Percentiles rank a stretch among this genome's conserved stretches.
These are phyloP conservation scores for Acanthococcus lagerstroemiae DNA, from an alignment of 2,888 invertebrate genomes.

Conservation along the genomic window DNA sequence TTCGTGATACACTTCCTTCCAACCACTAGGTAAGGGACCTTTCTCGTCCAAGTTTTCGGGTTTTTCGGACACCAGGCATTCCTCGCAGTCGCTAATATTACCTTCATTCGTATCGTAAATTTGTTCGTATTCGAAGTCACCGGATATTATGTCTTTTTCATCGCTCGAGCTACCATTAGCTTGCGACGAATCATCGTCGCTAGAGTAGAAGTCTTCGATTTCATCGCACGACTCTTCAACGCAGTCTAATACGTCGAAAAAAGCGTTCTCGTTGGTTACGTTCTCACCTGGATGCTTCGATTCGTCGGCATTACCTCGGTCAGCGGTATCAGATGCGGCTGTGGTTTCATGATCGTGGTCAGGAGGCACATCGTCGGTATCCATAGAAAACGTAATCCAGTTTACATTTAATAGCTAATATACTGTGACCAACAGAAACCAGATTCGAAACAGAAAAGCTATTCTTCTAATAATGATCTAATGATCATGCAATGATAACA, in stretches of 20 bases:
- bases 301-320: too few species aligned
- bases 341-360: too few species aligned
- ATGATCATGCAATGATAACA: too few species aligned
- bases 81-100: background rate
- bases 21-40: conserved; percentile 42
- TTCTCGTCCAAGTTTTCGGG: conserved; percentile 1
- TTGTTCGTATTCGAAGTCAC: background rate
- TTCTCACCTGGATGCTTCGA: background rate
- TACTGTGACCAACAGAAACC: too few species aligned
- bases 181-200: background rate
- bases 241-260: conserved; percentile 9
- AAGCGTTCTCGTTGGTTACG: background rate
- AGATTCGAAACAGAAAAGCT: too few species aligned
- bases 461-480: too few species aligned
- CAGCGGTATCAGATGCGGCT: too few species aligned
- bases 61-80: conserved; percentile 1
- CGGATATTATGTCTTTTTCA: background rate
- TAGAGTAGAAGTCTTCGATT: background rate
- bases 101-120: background rate
- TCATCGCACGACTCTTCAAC: conserved; percentile 14
- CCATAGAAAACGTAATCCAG: too few species aligned
- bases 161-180: background rate
- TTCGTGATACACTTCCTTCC: conserved; percentile 90
- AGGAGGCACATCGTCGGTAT: too few species aligned
- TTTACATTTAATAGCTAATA: too few species aligned